Evolutionary conservation across 2,888 invertebrate species (phyloP).

Genomic region (Lobophora halterata): DNA sequence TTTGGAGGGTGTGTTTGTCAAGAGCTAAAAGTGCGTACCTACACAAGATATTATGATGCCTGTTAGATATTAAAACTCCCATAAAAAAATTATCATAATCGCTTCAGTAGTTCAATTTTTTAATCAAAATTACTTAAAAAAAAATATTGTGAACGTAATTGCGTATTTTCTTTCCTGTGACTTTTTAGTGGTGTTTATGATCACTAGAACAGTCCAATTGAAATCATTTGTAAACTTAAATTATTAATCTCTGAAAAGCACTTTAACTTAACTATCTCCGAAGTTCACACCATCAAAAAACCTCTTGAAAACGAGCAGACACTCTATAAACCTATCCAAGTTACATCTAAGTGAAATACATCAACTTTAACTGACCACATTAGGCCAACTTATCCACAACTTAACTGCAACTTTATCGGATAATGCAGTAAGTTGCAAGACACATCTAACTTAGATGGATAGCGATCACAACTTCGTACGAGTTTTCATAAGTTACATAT

Average conservation of each 20-base stretch:
- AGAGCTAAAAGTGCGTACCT: too few species aligned
- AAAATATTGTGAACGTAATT: too few species aligned
- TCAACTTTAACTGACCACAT: conserved; percentile 56
- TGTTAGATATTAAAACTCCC: too few species aligned
- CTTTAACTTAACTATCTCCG: conserved; percentile 3
- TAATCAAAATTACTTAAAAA: too few species aligned
- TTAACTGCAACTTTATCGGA: conserved; percentile 21
- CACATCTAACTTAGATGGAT: conserved; percentile 64
- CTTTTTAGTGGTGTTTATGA: too few species aligned
- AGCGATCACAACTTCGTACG: conserved; percentile 48
- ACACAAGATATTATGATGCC: too few species aligned
- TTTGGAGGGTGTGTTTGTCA: too few species aligned
- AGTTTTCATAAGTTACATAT: conserved; percentile 35
- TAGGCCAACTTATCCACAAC: conserved; percentile 45
- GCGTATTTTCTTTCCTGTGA: too few species aligned
- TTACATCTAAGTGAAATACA: conserved; percentile 55
- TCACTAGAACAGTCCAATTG: too few species aligned
- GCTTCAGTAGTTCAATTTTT: too few species aligned
- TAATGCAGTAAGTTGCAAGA: conserved; percentile 49
- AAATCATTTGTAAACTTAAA: conserved; percentile 1
- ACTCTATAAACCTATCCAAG: conserved; percentile 45
- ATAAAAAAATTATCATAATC: too few species aligned
- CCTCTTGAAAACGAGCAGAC: conserved; percentile 14
- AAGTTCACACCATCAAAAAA: conserved; percentile 17
- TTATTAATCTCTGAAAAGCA: conserved; percentile 7